phyloP scores from a whole-genome alignment of 1,140 invertebrate species.

The Sitophilus oryzae region DNA sequence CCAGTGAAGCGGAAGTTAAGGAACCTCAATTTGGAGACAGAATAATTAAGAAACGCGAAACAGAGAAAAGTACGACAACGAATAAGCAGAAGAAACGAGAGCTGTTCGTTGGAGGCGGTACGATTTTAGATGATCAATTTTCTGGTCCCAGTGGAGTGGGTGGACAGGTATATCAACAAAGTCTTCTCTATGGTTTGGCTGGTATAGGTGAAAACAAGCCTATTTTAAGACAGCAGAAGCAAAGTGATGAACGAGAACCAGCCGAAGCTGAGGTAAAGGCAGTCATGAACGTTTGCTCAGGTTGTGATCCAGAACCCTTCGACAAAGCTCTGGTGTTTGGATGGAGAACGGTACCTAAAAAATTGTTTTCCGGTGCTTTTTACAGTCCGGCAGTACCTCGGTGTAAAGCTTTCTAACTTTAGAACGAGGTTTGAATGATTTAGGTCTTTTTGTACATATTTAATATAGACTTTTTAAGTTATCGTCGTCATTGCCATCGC shows the following conservation, averaged over 20 bases:
- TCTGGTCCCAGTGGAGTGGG: conserved; percentile 37
- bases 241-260: conserved; percentile 65
- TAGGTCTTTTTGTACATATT: conserved; percentile 9
- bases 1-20: neutral
- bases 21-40: conserved; percentile 40
- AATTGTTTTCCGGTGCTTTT: conserved; percentile 65
- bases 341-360: conserved; percentile 68
- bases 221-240: conserved; percentile 50
- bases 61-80: too few relatives aligned
- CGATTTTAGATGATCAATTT: conserved; percentile 58
- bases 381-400: conserved; percentile 58
- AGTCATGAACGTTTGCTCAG: conserved; percentile 70
- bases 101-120: conserved; percentile 56
- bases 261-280: conserved; percentile 73
- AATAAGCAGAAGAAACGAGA: conserved; percentile 56
- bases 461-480: conserved; percentile 8
- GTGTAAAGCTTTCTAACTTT: conserved; percentile 63
- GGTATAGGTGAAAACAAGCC: conserved; percentile 58
- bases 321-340: conserved; percentile 66
- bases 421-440: neutral
- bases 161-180: conserved; percentile 43
- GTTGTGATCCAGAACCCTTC: conserved; percentile 68
- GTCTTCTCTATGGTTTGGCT: conserved; percentile 55
- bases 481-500: conserved; percentile 21
- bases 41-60: conserved; percentile 47